phyloP scores from a whole-genome alignment of 1,140 invertebrate species.

The Achroia grisella region DNA sequence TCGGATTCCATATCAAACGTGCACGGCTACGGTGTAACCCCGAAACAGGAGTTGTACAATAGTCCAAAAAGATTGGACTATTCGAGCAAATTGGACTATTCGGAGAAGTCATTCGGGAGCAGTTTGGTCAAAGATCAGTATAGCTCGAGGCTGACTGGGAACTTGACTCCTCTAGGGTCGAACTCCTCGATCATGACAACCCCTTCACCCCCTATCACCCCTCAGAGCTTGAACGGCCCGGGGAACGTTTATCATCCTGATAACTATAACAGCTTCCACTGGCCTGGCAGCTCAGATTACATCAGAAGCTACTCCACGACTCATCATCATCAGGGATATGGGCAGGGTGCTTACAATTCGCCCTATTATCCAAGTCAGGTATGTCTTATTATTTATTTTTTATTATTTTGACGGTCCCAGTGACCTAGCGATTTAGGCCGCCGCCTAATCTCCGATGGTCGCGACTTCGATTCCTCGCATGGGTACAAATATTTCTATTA shows the following conservation, averaged over 20 bases:
- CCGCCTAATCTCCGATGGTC: no score
- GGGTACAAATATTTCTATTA: no score
- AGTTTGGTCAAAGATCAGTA: slow-evolving; percentile 64
- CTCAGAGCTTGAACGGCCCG: slow-evolving; percentile 69
- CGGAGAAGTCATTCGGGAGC: slow-evolving; percentile 55
- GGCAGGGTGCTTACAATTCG: slow-evolving; percentile 75
- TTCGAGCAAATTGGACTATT: slow-evolving; percentile 55
- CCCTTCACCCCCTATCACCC: slow-evolving; percentile 77
- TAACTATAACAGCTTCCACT: slow-evolving; percentile 75
- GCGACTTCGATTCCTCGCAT: no score
- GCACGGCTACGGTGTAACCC: slow-evolving; percentile 58
- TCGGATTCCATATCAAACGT: slow-evolving; percentile 48
- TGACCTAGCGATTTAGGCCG: no score
- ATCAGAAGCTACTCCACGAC: slow-evolving; percentile 65
- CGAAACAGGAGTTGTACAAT: slow-evolving; percentile 60
- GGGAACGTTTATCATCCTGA: slow-evolving; percentile 72
- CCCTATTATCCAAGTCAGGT: slow-evolving; percentile 73
- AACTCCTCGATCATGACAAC: slow-evolving; percentile 79
- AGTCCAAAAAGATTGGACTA: slow-evolving; percentile 64
- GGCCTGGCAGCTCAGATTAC: slow-evolving; percentile 70
- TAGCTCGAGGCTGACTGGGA: slow-evolving; percentile 68
- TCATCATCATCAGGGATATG: slow-evolving; percentile 74
- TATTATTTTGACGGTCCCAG: no score
- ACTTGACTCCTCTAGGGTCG: slow-evolving; percentile 77
- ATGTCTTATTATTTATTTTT: slow-evolving; percentile 5